Evolutionary conservation across 2,113 vertebrate genomes (phyloP).

Genomic region (Henicopernis longicauda): DNA sequence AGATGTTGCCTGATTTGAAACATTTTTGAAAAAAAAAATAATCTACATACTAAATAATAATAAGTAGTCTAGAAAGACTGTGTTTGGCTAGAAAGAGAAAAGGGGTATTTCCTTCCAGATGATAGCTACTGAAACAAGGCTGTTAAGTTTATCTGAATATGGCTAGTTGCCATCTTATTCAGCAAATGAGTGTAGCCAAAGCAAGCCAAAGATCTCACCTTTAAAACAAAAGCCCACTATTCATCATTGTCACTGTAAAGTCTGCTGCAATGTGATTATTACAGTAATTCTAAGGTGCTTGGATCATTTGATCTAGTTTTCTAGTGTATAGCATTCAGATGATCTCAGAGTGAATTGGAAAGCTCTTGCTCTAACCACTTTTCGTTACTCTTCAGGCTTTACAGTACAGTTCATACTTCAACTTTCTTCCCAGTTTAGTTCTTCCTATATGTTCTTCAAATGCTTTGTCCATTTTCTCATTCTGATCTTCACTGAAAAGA

Average conservation of each 20-base stretch:
- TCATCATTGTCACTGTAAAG: neutral
- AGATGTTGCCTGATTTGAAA: neutral
- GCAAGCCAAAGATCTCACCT: neutral
- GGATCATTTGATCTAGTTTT: neutral
- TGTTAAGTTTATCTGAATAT: neutral
- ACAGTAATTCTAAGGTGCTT: neutral
- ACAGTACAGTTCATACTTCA: constrained; percentile 73
- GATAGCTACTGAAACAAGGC: neutral
- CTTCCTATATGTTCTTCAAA: constrained; percentile 69
- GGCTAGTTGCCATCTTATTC: neutral
- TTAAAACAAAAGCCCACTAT: neutral
- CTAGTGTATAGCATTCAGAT: neutral
- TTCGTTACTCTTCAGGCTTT: constrained; percentile 31
- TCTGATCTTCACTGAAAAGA: constrained; percentile 76
- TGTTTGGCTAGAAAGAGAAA: neutral
- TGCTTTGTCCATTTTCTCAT: constrained; percentile 71
- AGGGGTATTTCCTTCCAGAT: neutral
- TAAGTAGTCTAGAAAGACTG: neutral
- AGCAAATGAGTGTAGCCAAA: neutral
- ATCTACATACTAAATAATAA: neutral
- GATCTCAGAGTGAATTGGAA: neutral
- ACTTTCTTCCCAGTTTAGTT: constrained; percentile 70
- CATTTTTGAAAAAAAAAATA: neutral
- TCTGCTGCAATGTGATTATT: neutral
- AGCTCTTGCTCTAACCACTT: neutral